Base-by-base conservation (phyloP, 2,113 vertebrate genomes). In the Corythaixoides concolor region DNA sequence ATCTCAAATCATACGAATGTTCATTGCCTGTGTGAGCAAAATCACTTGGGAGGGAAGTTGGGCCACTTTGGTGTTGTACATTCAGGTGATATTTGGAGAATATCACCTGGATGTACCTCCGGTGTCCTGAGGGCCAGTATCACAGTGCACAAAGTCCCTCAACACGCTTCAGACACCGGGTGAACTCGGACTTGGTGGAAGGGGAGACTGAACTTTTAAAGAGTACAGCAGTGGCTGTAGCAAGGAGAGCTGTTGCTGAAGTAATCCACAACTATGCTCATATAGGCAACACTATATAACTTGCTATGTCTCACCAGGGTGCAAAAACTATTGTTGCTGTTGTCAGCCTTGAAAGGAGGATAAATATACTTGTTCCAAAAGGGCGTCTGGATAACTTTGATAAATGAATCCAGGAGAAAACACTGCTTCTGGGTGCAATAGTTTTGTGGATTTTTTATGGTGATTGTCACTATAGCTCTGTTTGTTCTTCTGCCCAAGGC, bases 341-440 rank as follows among this genome's bases (percentile, higher is more conserved):
- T 74, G 96, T 97, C 86, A 96, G 96, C 77, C 4, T 7, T 94
- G 70, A 98, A 97, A 95, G 98, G 97, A 80, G 77, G 92, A 89
- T 95, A 98, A 77, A 98, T 98, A 55, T 16, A 41, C 16, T 94
- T 98, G 77, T 95, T 98, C 85, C 79, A 67, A 67, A 88, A 95
- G 32, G 93, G 87, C 12, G 8, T 97, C 32, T 86, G 95, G 11
- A 93, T 98, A 83, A 96, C 90, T 22, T 97, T 98, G 95, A 93
- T 97, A 73, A 98, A 98, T 64, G 97, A 98, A 88, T 97, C 98
- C 32, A 96, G 97, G 58, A 97, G 95, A 78, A 98, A 98, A 72
- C 96, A 95, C 8, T 96, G 98, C 79, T 95, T 95, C 9, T 98
- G 98, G 97, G 88, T 98, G 93, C 98, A 96, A 93, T 85, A 96